Conservation (phyloP, 2,797 vertebrate species). For the Choloepus didactylus region DNA sequence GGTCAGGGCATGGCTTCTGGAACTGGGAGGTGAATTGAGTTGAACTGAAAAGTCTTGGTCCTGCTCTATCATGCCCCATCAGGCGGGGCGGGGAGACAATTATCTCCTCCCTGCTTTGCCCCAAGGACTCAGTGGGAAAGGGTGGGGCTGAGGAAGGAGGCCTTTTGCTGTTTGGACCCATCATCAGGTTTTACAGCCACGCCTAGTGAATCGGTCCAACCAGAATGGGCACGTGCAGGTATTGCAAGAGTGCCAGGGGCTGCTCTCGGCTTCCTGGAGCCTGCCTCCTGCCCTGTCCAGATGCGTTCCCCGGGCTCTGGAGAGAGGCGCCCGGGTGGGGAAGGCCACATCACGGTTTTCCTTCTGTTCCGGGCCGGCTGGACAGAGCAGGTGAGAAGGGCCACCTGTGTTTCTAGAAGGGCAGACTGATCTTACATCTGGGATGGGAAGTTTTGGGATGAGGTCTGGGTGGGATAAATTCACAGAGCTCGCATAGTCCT, state of each 20-base stretch:
- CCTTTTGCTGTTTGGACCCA: background rate
- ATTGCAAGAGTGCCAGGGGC: slow-evolving; percentile 39
- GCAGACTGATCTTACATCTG: background rate
- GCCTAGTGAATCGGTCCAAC: slow-evolving; percentile 62
- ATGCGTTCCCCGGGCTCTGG: slow-evolving; percentile 60
- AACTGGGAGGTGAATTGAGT: background rate
- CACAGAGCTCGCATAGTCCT: background rate
- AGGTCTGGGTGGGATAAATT: background rate
- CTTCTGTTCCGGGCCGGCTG: slow-evolving; percentile 21
- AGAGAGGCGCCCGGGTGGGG: background rate
- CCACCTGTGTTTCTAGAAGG: background rate
- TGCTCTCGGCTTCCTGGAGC: slow-evolving; percentile 64
- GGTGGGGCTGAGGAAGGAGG: background rate
- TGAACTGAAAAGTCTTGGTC: background rate
- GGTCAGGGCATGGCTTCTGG: background rate
- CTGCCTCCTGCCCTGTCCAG: slow-evolving; percentile 64
- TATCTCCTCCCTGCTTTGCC: background rate
- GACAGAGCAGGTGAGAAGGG: slow-evolving; percentile 51
- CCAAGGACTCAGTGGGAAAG: background rate
- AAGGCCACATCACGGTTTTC: background rate
- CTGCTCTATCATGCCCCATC: too few relatives aligned
- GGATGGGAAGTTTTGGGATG: background rate
- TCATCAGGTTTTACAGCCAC: slow-evolving; percentile 35
- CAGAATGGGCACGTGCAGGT: background rate
- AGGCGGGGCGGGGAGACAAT: background rate